A percentile compares a stretch with the other conserved stretches of the same genome.
These are phyloP conservation scores for Adrianichthys oophorus DNA, from an alignment of 2,797 vertebrate genomes.

Conservation along the genomic window DNA sequence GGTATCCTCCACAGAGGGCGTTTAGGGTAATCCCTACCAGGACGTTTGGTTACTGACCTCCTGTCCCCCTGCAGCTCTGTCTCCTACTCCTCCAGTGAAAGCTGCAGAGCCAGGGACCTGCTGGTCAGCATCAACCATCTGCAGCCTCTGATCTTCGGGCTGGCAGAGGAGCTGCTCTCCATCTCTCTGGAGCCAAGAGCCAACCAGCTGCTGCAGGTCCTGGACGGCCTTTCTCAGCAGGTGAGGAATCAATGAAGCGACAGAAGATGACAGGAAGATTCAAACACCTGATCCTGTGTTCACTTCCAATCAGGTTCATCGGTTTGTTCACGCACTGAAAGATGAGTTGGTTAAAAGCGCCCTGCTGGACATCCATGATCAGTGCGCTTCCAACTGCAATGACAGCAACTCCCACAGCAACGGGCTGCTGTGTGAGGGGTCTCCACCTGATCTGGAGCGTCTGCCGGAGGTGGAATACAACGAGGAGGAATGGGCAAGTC, in stretches of 20 bases:
- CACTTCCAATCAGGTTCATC: slow-evolving; percentile 51
- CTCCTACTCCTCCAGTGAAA: slow-evolving; percentile 85
- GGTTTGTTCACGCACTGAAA: slow-evolving; percentile 90
- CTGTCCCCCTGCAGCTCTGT: slow-evolving; percentile 22
- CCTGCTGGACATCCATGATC: slow-evolving; percentile 84
- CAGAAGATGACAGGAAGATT: accelerated
- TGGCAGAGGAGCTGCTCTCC: slow-evolving; percentile 71
- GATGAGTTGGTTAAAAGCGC: slow-evolving; percentile 90
- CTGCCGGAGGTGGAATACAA: slow-evolving; percentile 83
- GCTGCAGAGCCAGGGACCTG: slow-evolving; percentile 86
- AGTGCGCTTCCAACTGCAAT: slow-evolving; percentile 63
- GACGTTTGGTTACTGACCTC: neutral
- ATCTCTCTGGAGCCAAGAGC: slow-evolving; percentile 36
- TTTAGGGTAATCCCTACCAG: neutral
- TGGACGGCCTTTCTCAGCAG: slow-evolving; percentile 36
- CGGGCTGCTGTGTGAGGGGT: slow-evolving; percentile 36
- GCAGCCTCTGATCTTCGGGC: slow-evolving; percentile 87
- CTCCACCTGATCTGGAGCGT: slow-evolving; percentile 62
- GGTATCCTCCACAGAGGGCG: slow-evolving; percentile 13
- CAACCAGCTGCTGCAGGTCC: slow-evolving; percentile 27
- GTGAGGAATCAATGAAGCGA: slow-evolving; percentile 15
- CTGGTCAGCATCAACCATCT: slow-evolving; percentile 86
- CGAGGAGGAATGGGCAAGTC: slow-evolving; percentile 92
- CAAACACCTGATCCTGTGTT: no score
- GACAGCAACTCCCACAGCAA: slow-evolving; percentile 70